These are phyloP conservation scores for Alosa sapidissima DNA, from an alignment of 2,797 vertebrate genomes.

Conservation along the genomic window DNA sequence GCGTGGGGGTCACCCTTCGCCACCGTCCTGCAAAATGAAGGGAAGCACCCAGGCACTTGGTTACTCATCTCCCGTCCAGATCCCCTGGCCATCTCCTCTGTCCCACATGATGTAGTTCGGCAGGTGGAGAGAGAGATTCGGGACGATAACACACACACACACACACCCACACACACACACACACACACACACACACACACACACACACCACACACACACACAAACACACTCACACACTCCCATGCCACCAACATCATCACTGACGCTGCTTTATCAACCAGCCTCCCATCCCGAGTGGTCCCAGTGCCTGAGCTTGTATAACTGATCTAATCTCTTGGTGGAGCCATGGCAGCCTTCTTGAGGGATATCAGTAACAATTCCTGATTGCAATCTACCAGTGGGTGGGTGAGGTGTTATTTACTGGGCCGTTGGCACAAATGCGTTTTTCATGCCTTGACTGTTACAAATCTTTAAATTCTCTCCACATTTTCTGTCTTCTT, in stretches of 20 bases:
- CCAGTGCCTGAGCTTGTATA: background rate
- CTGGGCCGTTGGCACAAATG: conserved; percentile 63
- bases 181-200: conserved; percentile 40
- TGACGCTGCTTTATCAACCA: background rate
- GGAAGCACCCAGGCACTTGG: conserved; percentile 58
- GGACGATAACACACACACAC: conserved; percentile 74
- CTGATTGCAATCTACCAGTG: conserved; percentile 76
- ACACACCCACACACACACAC: conserved; percentile 63
- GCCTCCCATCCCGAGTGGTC: background rate
- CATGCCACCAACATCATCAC: conserved; percentile 51
- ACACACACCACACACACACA: conserved; percentile 39
- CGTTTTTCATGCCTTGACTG: conserved; percentile 63
- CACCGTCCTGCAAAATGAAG: conserved; percentile 71
- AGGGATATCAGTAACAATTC: conserved; percentile 69
- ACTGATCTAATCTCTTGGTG: conserved; percentile 60
- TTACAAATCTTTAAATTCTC: background rate
- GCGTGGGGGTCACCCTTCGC: conserved; percentile 79
- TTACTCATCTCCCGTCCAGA: too few species aligned
- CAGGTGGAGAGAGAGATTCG: conserved; percentile 72
- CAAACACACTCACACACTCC: conserved; percentile 51
- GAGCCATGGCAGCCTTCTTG: conserved; percentile 61
- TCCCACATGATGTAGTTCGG: conserved; percentile 76
- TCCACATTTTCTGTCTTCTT: background rate
- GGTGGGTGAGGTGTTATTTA: conserved; percentile 69
- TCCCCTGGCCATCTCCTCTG: conserved; percentile 61